These are phyloP conservation scores for Drosophila sordidula DNA, from an alignment of 2,888 invertebrate genomes.

Conservation along the genomic window DNA sequence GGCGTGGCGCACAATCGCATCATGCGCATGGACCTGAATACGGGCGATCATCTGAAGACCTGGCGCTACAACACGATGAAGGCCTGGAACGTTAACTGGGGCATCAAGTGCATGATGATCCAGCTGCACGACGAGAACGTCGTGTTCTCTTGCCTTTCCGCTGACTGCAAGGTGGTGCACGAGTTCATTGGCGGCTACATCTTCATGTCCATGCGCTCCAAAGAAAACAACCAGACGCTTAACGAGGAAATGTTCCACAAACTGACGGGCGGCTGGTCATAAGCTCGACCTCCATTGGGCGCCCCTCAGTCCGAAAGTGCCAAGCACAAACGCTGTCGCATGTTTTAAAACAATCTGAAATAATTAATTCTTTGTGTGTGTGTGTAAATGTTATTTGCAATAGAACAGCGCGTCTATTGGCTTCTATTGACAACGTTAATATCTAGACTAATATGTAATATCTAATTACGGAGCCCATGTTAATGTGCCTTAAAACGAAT, in stretches of 20 bases:
- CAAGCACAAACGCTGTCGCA: slow-evolving; percentile 74
- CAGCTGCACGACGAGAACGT: slow-evolving; percentile 98
- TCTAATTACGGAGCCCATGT: slow-evolving; percentile 26
- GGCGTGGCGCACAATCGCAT: slow-evolving; percentile 97
- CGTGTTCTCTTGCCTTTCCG: slow-evolving; percentile 97
- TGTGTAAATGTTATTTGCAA: slow-evolving; percentile 63
- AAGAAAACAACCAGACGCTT: slow-evolving; percentile 97
- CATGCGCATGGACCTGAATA: slow-evolving; percentile 97
- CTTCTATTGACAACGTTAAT: slow-evolving; percentile 39
- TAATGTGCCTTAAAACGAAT: slow-evolving; percentile 44
- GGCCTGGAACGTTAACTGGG: slow-evolving; percentile 99
- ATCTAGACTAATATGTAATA: slow-evolving; percentile 56
- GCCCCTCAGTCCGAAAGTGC: slow-evolving; percentile 54
- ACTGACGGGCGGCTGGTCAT: slow-evolving; percentile 97
- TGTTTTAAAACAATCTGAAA: slow-evolving; percentile 47
- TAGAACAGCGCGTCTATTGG: slow-evolving; percentile 13
- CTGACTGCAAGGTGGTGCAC: slow-evolving; percentile 99
- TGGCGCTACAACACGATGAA: slow-evolving; percentile 99
- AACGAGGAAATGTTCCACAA: slow-evolving; percentile 99
- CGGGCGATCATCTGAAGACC: slow-evolving; percentile 97
- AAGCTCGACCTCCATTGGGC: slow-evolving; percentile 33
- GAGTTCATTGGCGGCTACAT: slow-evolving; percentile 99
- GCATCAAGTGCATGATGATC: slow-evolving; percentile 99
- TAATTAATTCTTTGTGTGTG: slow-evolving; percentile 31
- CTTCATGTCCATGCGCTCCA: slow-evolving; percentile 98